phyloP scores from a whole-genome alignment of 2,113 vertebrate species.

The Lampris megalopsis region DNA sequence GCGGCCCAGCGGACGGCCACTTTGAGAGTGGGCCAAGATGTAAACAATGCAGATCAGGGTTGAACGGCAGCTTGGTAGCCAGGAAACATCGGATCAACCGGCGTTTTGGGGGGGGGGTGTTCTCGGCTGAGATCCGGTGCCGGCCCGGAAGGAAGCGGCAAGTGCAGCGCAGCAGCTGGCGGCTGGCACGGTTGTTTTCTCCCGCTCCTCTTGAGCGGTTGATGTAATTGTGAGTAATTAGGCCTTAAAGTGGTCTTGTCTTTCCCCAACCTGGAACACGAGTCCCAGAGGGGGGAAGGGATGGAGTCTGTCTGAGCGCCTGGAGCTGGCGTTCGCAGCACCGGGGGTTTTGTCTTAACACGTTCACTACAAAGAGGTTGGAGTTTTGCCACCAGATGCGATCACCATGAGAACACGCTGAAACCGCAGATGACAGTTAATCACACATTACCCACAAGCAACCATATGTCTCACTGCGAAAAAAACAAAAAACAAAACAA shows the following conservation, averaged over 20 bases:
- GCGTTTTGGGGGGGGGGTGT: background rate
- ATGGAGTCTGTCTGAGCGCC: conserved; percentile 14
- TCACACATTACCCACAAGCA: conserved; percentile 23
- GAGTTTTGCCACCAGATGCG: conserved; percentile 52
- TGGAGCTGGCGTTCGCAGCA: conserved; percentile 14
- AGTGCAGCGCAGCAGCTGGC: conserved; percentile 33
- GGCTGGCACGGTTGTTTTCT: conserved; percentile 65
- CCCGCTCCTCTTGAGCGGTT: conserved; percentile 60
- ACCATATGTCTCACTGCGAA: conserved; percentile 14
- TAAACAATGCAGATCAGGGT: conserved; percentile 32
- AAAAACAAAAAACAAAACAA: conserved; percentile 50
- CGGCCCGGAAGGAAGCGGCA: conserved; percentile 36
- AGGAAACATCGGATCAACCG: background rate
- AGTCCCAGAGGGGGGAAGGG: conserved; percentile 43
- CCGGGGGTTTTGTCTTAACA: conserved; percentile 33
- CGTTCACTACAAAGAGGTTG: conserved; percentile 39
- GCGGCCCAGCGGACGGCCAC: conserved; percentile 51
- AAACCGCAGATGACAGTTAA: conserved; percentile 44
- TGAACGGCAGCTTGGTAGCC: background rate
- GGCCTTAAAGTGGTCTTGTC: conserved; percentile 69
- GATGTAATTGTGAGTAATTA: conserved; percentile 74
- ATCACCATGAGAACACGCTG: conserved; percentile 43
- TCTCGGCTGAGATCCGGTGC: conserved; percentile 17
- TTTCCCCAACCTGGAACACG: conserved; percentile 62
- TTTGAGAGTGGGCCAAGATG: conserved; percentile 40